phyloP scores from a whole-genome alignment of 1,140 invertebrate genomes.

The Cyphomyrmex costatus region DNA sequence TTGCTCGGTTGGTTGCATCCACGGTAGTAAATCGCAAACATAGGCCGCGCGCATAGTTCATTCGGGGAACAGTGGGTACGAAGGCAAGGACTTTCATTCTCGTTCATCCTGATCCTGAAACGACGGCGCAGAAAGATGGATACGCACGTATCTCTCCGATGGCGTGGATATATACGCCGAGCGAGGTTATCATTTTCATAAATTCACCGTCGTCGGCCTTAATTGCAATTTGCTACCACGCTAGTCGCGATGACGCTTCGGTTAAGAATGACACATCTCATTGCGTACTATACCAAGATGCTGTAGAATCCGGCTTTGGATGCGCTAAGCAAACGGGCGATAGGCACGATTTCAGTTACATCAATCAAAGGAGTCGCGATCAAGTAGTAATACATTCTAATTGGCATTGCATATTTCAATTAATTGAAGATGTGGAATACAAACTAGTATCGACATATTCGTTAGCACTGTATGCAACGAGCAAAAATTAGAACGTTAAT shows the following conservation, averaged over 20 bases:
- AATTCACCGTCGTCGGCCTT: constrained; percentile 77
- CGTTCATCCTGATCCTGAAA: constrained; percentile 58
- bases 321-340: constrained; percentile 17
- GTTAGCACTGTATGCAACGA: not conserved
- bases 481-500: not conserved
- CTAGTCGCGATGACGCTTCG: constrained; percentile 58
- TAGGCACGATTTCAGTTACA: not conserved
- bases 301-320: constrained; percentile 26
- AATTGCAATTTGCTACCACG: constrained; percentile 78
- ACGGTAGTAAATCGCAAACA: constrained; percentile 60
- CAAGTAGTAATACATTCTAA: not conserved
- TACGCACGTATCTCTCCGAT: constrained; percentile 44
- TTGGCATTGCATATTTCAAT: constrained; percentile 21
- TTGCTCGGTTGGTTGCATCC: constrained; percentile 28
- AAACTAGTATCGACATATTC: not conserved
- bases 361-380: constrained; percentile 5
- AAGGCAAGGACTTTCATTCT: constrained; percentile 41
- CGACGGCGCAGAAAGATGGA: constrained; percentile 17
- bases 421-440: not conserved
- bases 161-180: constrained; percentile 29
- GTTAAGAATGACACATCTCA: constrained; percentile 70
- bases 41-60: not conserved
- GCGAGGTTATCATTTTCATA: constrained; percentile 73
- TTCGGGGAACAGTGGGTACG: not conserved
- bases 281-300: constrained; percentile 44